Conservation (phyloP, 1,140 invertebrate genomes). For the Orius laevigatus region DNA sequence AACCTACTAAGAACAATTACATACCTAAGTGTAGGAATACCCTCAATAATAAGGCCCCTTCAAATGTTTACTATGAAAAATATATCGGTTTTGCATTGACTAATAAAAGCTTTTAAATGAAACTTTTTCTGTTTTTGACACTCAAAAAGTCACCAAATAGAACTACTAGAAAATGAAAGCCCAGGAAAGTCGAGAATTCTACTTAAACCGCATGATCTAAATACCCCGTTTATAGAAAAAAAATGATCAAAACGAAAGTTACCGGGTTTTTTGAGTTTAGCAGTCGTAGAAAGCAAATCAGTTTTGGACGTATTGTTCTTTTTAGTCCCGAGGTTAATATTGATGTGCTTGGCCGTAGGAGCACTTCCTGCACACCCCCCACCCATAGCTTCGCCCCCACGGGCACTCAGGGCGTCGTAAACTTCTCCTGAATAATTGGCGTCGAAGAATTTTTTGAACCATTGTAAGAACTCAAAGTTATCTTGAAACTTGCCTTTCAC, state of each 20-base stretch:
- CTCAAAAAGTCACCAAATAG: too few relatives aligned
- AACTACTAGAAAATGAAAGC: too few relatives aligned
- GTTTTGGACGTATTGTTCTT: conserved; percentile 2
- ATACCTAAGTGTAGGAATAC: too few relatives aligned
- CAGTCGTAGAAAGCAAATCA: not conserved
- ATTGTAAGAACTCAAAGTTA: conserved; percentile 98
- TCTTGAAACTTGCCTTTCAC: conserved; percentile 93
- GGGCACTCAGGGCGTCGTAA: conserved; percentile 74
- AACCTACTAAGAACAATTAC: too few relatives aligned
- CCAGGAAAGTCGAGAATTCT: too few relatives aligned
- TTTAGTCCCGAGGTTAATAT: not conserved
- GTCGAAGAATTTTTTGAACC: conserved; percentile 99
- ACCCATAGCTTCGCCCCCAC: conserved; percentile 71
- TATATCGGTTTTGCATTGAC: too few relatives aligned
- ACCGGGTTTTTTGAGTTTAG: not conserved
- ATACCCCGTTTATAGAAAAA: too few relatives aligned
- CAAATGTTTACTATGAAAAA: too few relatives aligned
- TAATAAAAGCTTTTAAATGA: too few relatives aligned
- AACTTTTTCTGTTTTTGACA: too few relatives aligned
- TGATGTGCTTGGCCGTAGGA: conserved; percentile 20
- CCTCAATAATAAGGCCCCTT: too few relatives aligned
- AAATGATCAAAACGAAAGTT: conserved; percentile 2
- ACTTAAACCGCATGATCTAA: too few relatives aligned
- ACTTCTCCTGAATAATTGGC: conserved; percentile 87
- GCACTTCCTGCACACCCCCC: conserved; percentile 29